Evolutionary conservation across 2,888 invertebrate species (phyloP), one percentile per base, ranked within the genome.

Genomic region (Phlogophora meticulosa): DNA sequence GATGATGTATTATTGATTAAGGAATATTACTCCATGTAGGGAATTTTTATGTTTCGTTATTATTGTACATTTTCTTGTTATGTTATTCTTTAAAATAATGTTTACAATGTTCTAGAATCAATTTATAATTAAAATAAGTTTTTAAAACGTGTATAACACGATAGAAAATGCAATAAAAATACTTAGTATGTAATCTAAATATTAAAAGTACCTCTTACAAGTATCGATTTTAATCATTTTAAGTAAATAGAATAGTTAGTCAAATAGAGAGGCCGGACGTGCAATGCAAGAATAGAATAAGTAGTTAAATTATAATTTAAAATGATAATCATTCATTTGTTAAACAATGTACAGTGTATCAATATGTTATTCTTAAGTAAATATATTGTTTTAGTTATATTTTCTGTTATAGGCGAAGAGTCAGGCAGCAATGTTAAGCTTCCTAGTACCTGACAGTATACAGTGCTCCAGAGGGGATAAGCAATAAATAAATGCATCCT

Each of bases 381-480:
- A 38, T 51, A 46, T 60, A 58, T 52, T 78, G 32, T 71, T 72
- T 45, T 52, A 68, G 49, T 9, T 80, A 80, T 87, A 81, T 80
- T 76, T 85, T 81, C 72, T 48, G 49, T 58, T 72, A 62, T 64
- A 76, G 49, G 55, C 68, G 68, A 81, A 86, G 94, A 95, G 94
- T 95, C 95, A 88, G 95, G 95, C 93, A 86, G 95, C 94, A 88
- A 85, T 82, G 77, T 68, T 77, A 79, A 88, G 96, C 96, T 95
- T 95, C 96, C 95, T 92, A 93, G 96, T 96, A 96, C 96, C 96
- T 96, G 96, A 93, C 93, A 90, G 83, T 73, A 68, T 80, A 79
- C 64, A 75, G 76, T 94, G 93, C 95, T 95, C 94, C 93, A 82
- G 92, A 89, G 89, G 88, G 94, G 91, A 83, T 64, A 53, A 17